phyloP scores from a whole-genome alignment of 92 coral and sea anemone species.

The Micromussa lordhowensis region DNA sequence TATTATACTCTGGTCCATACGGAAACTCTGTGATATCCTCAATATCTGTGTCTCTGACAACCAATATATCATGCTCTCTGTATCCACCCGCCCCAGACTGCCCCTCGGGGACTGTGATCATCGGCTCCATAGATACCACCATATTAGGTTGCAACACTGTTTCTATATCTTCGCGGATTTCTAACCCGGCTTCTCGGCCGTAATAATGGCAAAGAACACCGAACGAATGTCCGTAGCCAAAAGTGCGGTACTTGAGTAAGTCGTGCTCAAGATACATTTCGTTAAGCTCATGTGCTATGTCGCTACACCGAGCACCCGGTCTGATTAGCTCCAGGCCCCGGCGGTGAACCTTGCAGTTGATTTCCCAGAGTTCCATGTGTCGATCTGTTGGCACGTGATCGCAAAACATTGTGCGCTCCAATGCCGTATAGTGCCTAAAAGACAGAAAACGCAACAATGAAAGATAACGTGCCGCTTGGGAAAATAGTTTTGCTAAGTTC shows the following conservation, averaged over 20 bases:
- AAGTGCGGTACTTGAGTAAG: conserved; percentile 82
- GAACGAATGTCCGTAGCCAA: conserved; percentile 94
- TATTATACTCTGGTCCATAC: conserved; percentile 79
- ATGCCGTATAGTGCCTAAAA: conserved; percentile 80
- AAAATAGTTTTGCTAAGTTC: too few relatives aligned
- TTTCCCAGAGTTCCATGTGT: conserved; percentile 92
- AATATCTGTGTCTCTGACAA: conserved; percentile 74
- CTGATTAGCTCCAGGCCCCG: conserved; percentile 87
- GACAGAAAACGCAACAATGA: neutral
- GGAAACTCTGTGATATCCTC: conserved; percentile 87
- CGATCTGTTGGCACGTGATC: conserved; percentile 94
- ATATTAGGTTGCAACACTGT: conserved; percentile 87
- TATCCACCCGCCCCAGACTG: conserved; percentile 94
- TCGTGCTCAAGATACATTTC: conserved; percentile 77
- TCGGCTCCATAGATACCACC: conserved; percentile 97
- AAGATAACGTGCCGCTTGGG: neutral
- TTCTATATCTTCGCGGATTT: conserved; percentile 88
- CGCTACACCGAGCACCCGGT: conserved; percentile 87
- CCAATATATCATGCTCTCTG: conserved; percentile 89
- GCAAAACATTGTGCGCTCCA: conserved; percentile 87
- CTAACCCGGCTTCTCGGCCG: conserved; percentile 95
- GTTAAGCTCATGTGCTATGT: conserved; percentile 87
- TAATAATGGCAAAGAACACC: conserved; percentile 92
- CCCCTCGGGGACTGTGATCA: conserved; percentile 90
- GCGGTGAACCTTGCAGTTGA: conserved; percentile 86